phyloP scores from a whole-genome alignment of 2,888 invertebrate species.

The Tenthredo notha region DNA sequence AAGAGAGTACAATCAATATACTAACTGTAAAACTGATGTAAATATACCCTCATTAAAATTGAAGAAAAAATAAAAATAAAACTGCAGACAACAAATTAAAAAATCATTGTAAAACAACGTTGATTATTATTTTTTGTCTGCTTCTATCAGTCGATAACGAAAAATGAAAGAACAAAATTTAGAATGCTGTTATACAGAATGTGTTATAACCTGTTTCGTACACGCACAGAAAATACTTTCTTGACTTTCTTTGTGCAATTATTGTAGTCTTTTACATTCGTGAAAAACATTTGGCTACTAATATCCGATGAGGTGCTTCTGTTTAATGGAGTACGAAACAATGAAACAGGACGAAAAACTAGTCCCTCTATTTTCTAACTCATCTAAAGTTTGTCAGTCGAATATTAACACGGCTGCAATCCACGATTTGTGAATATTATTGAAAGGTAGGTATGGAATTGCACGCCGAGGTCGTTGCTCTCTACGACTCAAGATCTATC shows the following conservation, averaged over 20 bases:
- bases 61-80: background rate
- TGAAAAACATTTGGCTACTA: background rate
- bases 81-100: background rate
- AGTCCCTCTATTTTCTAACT: background rate
- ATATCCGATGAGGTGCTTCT: too few relatives aligned
- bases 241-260: background rate
- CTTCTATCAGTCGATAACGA: background rate
- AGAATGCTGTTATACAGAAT: background rate
- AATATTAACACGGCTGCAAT: background rate
- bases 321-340: background rate
- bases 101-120: background rate
- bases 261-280: background rate
- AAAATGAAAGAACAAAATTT: background rate
- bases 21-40: background rate
- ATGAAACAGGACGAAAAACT: background rate
- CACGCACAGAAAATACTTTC: background rate
- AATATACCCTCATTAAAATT: background rate
- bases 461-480: slow-evolving; percentile 36
- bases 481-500: slow-evolving; percentile 22
- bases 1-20: background rate
- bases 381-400: background rate
- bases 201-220: background rate
- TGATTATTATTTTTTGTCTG: background rate
- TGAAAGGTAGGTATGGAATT: slow-evolving; percentile 2
- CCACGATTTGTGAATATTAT: slow-evolving; percentile 2